A percentile compares a stretch with the other conserved stretches of the same genome.
Conservation (phyloP, 2,888 invertebrate species). For the Caradrina clavipalpis region DNA sequence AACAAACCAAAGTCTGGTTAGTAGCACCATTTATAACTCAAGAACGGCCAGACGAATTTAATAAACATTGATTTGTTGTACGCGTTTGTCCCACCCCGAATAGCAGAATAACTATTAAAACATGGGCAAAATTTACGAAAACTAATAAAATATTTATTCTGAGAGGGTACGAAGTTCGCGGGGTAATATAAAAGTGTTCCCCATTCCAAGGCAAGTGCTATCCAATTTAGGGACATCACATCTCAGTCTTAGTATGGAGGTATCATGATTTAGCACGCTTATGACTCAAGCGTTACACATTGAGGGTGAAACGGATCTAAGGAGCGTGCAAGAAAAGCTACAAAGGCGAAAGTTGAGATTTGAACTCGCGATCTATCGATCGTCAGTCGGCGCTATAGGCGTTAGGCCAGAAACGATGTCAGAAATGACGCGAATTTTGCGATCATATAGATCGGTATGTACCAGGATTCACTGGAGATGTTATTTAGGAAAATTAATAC, state of each 20-base stretch:
- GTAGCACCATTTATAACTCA: too few relatives aligned
- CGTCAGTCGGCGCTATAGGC: conserved; percentile 37
- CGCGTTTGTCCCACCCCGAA: neutral
- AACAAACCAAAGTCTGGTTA: too few relatives aligned
- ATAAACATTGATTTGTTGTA: too few relatives aligned
- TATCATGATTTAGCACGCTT: conserved; percentile 87
- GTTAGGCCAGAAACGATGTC: conserved; percentile 1
- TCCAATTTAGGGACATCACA: conserved; percentile 69
- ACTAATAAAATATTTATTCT: too few relatives aligned
- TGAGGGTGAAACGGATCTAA: conserved; percentile 89
- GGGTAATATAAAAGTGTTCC: conserved; percentile 76
- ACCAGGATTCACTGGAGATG: neutral
- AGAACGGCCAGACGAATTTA: too few relatives aligned
- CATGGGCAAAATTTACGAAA: too few relatives aligned
- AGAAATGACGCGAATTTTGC: conserved; percentile 11
- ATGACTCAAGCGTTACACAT: conserved; percentile 91
- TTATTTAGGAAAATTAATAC: neutral
- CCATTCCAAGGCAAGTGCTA: conserved; percentile 83
- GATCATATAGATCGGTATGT: neutral
- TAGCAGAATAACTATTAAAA: too few relatives aligned
- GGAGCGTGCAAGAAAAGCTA: conserved; percentile 80
- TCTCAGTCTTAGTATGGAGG: conserved; percentile 86
- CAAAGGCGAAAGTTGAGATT: conserved; percentile 14
- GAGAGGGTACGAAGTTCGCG: too few relatives aligned
- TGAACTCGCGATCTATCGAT: conserved; percentile 47